Base-by-base conservation (phyloP, 2,797 vertebrate species). In the Tolypeutes matacus region DNA sequence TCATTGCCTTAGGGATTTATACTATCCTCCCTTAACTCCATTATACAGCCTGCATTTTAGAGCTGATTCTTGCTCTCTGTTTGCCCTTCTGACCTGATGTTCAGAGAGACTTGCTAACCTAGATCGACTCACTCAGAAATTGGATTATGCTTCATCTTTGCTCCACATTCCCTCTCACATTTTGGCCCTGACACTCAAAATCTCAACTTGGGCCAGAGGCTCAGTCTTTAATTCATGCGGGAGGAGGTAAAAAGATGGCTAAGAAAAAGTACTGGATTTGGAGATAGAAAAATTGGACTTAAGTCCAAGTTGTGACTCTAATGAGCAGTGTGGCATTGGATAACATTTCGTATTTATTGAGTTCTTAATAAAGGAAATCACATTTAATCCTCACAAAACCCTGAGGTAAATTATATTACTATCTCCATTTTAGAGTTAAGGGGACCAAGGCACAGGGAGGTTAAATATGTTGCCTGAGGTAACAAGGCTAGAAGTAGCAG, bases 231-330 rank as follows among this genome's bases (percentile, higher is more conserved):
- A 88, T 46, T 90, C 85, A 34, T 34, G 9, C 36, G 42, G 49
- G 49, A 89, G 29, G 85, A 89, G 12, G 27, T 14, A 13, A 94
- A 88, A 84, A 69, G 36, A 49, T 31, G 46, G 85, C n/a, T 53
- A 65, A 60, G n/a, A 85, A 95, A 83, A 62, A 39, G 5, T 60
- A 72, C 1, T 94, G 65, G 6, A 67, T 64, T 72, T 93, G 62
- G 42, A 83, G 60, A 72, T 29, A 36, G 46, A 81, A 93, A 95
- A 73, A 46, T 1, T 72, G 39, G 67, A 94, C 53, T 78, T 31
- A 56, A 73, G 17, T 36, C 49, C 34, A 83, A 87, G 39, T 7
- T 62, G 27, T 73, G 51, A 23, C 42, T 34, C 29, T 58, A 69
- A 82, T 64, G 62, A 91, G 70, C 14, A 58, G 21, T 51, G 17